phyloP scores from a whole-genome alignment of 2,113 vertebrate species.

The Nerophis ophidion region DNA sequence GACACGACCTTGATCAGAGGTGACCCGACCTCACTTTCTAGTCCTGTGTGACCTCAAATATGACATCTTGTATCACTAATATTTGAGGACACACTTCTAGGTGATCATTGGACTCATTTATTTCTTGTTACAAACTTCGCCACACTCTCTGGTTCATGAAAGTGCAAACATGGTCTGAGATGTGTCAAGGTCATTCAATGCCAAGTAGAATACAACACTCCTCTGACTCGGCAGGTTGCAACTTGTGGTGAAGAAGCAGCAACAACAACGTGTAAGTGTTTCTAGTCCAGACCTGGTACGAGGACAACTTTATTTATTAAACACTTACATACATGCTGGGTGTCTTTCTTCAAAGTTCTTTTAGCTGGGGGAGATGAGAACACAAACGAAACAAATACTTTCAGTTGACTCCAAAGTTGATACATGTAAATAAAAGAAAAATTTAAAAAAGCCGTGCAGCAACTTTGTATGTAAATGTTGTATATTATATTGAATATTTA shows the following conservation, averaged over 20 bases:
- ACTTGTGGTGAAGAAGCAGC: neutral
- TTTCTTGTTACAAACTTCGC: too few relatives aligned
- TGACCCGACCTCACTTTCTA: too few relatives aligned
- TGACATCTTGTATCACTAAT: neutral
- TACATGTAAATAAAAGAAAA: too few relatives aligned
- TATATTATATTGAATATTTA: too few relatives aligned
- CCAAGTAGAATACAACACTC: too few relatives aligned
- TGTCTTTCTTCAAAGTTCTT: neutral
- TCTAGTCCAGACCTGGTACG: conserved; percentile 43
- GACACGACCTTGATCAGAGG: too few relatives aligned
- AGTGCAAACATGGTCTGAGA: neutral
- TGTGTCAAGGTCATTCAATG: neutral
- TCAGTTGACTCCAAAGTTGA: conserved; percentile 19
- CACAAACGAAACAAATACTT: conserved; percentile 19
- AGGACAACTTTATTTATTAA: conserved; percentile 72
- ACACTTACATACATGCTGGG: conserved; percentile 46
- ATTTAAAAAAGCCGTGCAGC: too few relatives aligned
- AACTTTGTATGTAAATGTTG: too few relatives aligned
- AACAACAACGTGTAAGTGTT: conserved; percentile 4
- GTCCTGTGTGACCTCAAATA: too few relatives aligned
- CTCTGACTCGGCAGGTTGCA: too few relatives aligned
- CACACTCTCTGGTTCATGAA: too few relatives aligned
- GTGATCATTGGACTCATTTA: neutral
- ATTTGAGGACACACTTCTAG: neutral
- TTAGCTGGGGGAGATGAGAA: conserved; percentile 1